phyloP scores from a whole-genome alignment of 2,888 invertebrate genomes.

The Drosophila merina region DNA sequence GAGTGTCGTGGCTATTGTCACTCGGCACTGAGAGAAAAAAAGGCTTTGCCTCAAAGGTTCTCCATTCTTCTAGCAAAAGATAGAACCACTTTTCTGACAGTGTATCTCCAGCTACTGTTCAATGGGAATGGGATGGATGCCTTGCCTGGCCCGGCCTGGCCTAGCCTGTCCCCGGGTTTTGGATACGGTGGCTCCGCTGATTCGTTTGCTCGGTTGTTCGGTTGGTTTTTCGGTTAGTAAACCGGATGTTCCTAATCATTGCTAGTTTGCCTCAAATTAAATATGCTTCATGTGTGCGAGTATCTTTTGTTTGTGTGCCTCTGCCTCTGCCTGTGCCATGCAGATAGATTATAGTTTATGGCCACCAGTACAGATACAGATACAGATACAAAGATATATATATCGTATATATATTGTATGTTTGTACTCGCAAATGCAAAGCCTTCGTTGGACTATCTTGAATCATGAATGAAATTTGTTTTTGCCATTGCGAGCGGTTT shows the following conservation, averaged over 20 bases:
- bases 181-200: constrained; percentile 45
- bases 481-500: constrained; percentile 11
- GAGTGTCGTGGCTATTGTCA: constrained; percentile 48
- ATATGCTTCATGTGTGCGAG: constrained; percentile 69
- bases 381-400: not conserved
- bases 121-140: constrained; percentile 54
- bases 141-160: constrained; percentile 23
- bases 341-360: constrained; percentile 65
- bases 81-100: constrained; percentile 15
- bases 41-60: not conserved
- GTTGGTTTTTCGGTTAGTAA: constrained; percentile 83
- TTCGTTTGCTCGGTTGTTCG: constrained; percentile 52
- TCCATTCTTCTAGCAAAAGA: no score
- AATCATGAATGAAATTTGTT: constrained; percentile 71
- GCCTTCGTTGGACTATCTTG: constrained; percentile 49
- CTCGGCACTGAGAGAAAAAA: constrained; percentile 19
- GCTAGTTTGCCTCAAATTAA: constrained; percentile 84
- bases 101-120: constrained; percentile 64
- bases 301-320: constrained; percentile 72
- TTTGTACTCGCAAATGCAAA: not conserved
- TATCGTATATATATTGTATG: not conserved
- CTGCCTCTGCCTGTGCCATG: constrained; percentile 15
- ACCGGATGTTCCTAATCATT: constrained; percentile 84
- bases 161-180: constrained; percentile 14
- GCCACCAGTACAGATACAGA: not conserved